These are phyloP conservation scores for Nasonovia ribisnigri DNA, from an alignment of 2,888 invertebrate species.

Conservation along the genomic window DNA sequence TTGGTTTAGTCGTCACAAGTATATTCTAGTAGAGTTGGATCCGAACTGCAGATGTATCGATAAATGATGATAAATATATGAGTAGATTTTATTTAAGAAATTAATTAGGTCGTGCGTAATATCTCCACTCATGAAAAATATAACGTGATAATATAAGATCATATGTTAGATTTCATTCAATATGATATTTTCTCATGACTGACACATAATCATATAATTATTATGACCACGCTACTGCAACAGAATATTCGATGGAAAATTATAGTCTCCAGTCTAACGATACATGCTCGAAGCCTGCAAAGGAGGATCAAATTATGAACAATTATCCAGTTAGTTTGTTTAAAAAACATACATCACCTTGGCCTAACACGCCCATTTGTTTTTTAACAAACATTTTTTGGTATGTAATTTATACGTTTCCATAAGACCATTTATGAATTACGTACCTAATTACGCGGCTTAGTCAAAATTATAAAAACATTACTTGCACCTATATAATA, in stretches of 20 bases:
- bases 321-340: conserved; percentile 7
- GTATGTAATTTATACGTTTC: neutral
- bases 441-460: neutral
- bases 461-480: conserved; percentile 2
- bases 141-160: neutral
- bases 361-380: neutral
- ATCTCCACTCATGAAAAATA: neutral
- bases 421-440: neutral
- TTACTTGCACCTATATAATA: neutral
- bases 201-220: neutral
- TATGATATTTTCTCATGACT: neutral
- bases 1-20: neutral
- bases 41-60: neutral
- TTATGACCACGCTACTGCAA: neutral
- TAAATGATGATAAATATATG: neutral
- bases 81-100: neutral
- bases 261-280: neutral
- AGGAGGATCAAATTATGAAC: conserved; percentile 17
- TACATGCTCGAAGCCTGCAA: neutral
- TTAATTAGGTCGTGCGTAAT: neutral
- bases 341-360: neutral
- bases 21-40: neutral
- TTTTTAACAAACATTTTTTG: neutral
- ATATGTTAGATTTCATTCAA: neutral
- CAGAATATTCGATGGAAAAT: neutral